Conservation (phyloP, 2,888 invertebrate species). For the Lottia gigantea region DNA sequence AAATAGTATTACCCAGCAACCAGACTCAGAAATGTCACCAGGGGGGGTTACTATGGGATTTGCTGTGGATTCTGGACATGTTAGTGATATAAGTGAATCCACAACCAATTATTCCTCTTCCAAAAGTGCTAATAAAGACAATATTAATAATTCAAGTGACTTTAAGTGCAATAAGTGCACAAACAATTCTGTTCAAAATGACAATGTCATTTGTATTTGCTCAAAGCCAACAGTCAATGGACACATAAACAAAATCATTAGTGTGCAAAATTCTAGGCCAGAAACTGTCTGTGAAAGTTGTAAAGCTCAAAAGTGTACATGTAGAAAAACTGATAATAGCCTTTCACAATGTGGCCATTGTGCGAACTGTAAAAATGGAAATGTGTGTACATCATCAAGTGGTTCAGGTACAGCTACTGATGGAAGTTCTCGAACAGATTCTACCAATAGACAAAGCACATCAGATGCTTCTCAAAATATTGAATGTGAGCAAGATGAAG, state of each 20-base stretch:
- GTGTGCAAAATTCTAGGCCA: not conserved
- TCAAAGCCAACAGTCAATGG: not conserved
- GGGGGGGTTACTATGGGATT: not conserved
- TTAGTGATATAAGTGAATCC: not conserved
- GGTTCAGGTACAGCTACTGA: not conserved
- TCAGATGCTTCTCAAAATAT: not conserved
- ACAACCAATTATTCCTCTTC: not conserved
- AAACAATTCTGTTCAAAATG: not conserved
- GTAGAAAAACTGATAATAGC: not conserved
- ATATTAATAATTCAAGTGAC: not conserved
- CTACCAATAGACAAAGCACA: not conserved
- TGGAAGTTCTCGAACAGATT: not conserved
- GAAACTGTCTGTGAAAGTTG: not conserved
- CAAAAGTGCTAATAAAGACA: conserved; percentile 4
- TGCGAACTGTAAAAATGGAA: not conserved
- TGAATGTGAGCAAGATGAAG: not conserved
- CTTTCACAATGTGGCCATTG: not conserved
- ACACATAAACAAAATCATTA: not conserved
- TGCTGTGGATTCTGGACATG: not conserved
- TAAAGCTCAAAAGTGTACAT: not conserved
- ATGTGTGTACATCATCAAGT: not conserved
- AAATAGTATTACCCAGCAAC: not conserved
- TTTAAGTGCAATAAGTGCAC: not conserved
- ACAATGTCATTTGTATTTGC: not conserved
- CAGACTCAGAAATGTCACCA: not conserved